Evolutionary conservation across 2,113 vertebrate species (phyloP).

Genomic region (Sceloporus undulatus): DNA sequence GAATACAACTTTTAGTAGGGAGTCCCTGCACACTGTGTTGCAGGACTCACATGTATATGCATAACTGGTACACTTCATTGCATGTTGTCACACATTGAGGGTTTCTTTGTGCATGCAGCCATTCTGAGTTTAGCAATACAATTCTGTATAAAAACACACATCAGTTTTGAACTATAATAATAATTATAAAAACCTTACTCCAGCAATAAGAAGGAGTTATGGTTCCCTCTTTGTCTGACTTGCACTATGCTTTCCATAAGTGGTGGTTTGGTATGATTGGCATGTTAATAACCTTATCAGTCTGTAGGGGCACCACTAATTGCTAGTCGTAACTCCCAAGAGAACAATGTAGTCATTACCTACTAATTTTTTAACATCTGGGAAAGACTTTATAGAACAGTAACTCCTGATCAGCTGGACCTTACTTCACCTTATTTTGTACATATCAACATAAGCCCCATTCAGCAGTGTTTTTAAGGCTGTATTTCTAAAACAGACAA

Average conservation of each 20-base stretch:
- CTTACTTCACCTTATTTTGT: conserved; percentile 60
- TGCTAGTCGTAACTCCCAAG: conserved; percentile 67
- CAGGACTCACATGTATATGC: too few relatives aligned
- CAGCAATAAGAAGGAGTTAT: background rate
- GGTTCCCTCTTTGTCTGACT: background rate
- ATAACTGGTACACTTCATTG: too few relatives aligned
- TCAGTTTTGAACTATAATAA: too few relatives aligned
- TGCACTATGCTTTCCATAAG: background rate
- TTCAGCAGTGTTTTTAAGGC: conserved; percentile 28
- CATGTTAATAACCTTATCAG: conserved; percentile 63
- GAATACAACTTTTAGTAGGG: too few relatives aligned
- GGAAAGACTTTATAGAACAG: conserved; percentile 63
- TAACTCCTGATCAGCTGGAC: conserved; percentile 69
- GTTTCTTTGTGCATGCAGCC: too few relatives aligned
- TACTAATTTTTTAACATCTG: conserved; percentile 65
- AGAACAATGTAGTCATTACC: conserved; percentile 60
- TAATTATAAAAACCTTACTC: background rate
- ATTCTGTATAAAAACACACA: too few relatives aligned
- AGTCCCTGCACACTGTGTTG: too few relatives aligned
- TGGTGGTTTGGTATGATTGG: conserved; percentile 57
- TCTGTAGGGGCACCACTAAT: conserved; percentile 39
- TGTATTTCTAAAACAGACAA: conserved; percentile 34
- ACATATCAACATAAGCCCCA: conserved; percentile 45
- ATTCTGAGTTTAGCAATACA: too few relatives aligned
- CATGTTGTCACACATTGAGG: too few relatives aligned